A percentile compares a stretch with the other conserved stretches of the same genome.
Evolutionary conservation across 2,113 vertebrate genomes (phyloP).

Genomic region (Crocuta crocuta): DNA sequence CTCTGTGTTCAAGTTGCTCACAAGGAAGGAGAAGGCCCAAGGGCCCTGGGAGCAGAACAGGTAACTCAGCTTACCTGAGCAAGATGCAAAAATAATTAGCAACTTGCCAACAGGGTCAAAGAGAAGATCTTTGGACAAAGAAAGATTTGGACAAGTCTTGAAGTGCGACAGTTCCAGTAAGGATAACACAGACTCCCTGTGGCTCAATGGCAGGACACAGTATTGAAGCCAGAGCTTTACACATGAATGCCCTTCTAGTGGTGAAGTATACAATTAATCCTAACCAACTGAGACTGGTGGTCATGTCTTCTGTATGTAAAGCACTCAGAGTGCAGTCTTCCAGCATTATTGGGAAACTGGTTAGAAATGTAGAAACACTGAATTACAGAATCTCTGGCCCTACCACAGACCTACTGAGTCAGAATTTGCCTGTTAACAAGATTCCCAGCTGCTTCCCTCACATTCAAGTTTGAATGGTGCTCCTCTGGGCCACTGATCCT

Average conservation of each 20-base stretch:
- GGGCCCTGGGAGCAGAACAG: background rate
- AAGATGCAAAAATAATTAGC: background rate
- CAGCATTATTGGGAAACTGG: background rate
- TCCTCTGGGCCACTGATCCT: no score
- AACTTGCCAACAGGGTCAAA: background rate
- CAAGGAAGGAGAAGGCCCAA: background rate
- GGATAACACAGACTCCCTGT: background rate
- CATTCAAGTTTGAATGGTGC: background rate
- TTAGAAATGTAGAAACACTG: background rate
- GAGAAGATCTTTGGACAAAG: background rate
- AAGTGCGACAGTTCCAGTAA: background rate
- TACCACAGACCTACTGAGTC: background rate
- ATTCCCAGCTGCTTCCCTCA: background rate
- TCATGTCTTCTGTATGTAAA: background rate
- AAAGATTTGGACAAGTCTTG: background rate
- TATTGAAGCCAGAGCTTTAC: background rate
- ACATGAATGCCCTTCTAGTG: background rate
- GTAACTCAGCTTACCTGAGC: background rate
- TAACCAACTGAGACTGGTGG: background rate
- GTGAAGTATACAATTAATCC: background rate
- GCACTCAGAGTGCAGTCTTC: background rate
- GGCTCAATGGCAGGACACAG: background rate
- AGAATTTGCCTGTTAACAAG: background rate
- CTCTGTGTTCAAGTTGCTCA: background rate
- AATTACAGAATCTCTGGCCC: background rate